A percentile compares a stretch with the other conserved stretches of the same genome.
phyloP scores from a whole-genome alignment of 2,888 invertebrate species.

The Plagodis dolabraria region DNA sequence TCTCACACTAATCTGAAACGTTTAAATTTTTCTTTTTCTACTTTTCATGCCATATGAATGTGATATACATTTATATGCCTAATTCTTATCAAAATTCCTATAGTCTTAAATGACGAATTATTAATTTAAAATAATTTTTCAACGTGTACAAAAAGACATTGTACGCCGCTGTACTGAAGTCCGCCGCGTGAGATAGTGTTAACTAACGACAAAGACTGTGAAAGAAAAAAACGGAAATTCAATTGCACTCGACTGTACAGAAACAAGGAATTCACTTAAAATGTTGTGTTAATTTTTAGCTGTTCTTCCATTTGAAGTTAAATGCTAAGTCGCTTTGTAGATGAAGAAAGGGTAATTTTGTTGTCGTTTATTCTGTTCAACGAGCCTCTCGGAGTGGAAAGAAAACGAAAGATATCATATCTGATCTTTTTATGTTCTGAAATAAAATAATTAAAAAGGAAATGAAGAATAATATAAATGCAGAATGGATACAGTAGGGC shows the following conservation, averaged over 20 bases:
- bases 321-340: constrained; percentile 9
- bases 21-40: no score
- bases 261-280: constrained; percentile 53
- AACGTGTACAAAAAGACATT: background rate
- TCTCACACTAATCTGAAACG: no score
- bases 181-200: constrained; percentile 62
- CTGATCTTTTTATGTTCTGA: no score
- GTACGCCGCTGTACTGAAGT: constrained; percentile 39
- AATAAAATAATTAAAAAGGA: no score
- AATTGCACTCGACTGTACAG: constrained; percentile 56
- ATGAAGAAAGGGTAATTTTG: background rate
- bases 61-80: no score
- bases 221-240: constrained; percentile 41
- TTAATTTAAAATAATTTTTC: no score
- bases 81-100: no score
- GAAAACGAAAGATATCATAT: constrained; percentile 1
- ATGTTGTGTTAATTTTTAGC: constrained; percentile 53
- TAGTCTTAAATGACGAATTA: no score
- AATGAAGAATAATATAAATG: no score
- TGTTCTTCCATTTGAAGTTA: constrained; percentile 38
- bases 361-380: constrained; percentile 6
- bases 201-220: constrained; percentile 54
- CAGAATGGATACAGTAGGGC: no score
- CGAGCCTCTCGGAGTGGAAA: background rate
- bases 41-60: no score